Percentiles rank a stretch among this genome's conserved stretches.
These are phyloP conservation scores for Cebus imitator DNA, from an alignment of 2,113 vertebrate species.

Conservation along the genomic window DNA sequence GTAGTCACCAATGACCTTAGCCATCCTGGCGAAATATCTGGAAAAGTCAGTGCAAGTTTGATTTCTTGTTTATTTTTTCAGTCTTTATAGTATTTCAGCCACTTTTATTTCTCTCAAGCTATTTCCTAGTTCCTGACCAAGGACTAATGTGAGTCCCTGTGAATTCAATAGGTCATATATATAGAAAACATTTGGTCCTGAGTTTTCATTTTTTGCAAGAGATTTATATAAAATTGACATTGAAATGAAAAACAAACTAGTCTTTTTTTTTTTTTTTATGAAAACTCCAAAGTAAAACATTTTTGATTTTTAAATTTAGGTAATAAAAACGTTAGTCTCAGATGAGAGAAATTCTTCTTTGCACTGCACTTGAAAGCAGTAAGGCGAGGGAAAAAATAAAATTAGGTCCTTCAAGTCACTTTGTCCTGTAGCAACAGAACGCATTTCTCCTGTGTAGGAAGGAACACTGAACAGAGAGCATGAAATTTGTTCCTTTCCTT, in stretches of 20 bases:
- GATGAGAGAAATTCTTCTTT: background rate
- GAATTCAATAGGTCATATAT: background rate
- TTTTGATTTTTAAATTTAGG: background rate
- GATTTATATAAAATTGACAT: background rate
- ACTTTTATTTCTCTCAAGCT: background rate
- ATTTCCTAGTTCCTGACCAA: conserved; percentile 30
- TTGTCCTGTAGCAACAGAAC: conserved; percentile 13
- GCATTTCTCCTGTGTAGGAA: background rate
- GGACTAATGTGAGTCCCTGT: background rate
- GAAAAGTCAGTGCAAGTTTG: conserved; percentile 38
- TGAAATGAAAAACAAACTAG: background rate
- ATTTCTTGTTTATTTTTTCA: conserved; percentile 51
- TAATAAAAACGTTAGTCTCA: conserved; percentile 2
- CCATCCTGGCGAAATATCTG: conserved; percentile 48
- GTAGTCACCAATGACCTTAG: conserved; percentile 44
- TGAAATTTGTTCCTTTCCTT: background rate
- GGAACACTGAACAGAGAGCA: background rate
- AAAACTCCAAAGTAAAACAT: conserved; percentile 27
- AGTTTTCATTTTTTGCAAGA: background rate
- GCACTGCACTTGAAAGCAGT: background rate
- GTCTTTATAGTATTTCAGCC: conserved; percentile 50
- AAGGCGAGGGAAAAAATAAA: background rate
- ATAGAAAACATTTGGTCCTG: background rate
- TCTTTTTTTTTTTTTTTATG: background rate
- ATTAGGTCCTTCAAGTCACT: background rate